A percentile compares a stretch with the other conserved stretches of the same genome.
These are phyloP conservation scores for Apis laboriosa DNA, from an alignment of 1,140 invertebrate genomes.

Conservation along the genomic window DNA sequence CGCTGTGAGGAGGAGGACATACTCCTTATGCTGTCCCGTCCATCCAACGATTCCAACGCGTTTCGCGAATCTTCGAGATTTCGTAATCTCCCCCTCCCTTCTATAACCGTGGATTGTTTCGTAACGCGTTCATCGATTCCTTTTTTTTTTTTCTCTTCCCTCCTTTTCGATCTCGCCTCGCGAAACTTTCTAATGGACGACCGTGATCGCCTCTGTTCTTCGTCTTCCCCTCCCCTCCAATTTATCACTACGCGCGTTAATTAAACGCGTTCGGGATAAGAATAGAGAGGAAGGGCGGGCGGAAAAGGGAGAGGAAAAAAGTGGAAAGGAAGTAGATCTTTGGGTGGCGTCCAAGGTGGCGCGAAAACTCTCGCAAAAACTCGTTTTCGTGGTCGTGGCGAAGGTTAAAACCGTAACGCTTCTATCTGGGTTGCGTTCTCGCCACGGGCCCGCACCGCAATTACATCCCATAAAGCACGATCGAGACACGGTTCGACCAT, in stretches of 20 bases:
- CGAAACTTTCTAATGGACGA: conserved; percentile 10
- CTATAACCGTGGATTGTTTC: conserved; percentile 1
- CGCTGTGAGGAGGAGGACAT: too few relatives aligned
- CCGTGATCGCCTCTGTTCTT: not conserved
- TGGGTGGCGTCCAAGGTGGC: conserved; percentile 1
- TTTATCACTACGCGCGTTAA: conserved; percentile 16
- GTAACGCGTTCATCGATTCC: conserved; percentile 6
- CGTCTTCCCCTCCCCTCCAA: not conserved
- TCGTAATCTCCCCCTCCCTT: conserved; percentile 9
- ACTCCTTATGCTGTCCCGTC: not conserved
- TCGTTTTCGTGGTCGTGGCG: conserved; percentile 66
- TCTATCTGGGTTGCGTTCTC: conserved; percentile 42
- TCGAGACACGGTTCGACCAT: conserved; percentile 78
- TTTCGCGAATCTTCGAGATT: conserved; percentile 24
- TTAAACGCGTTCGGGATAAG: conserved; percentile 19
- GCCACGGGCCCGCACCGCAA: conserved; percentile 70
- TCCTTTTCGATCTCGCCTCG: not conserved
- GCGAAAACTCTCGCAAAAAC: conserved; percentile 46
- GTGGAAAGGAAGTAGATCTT: not conserved
- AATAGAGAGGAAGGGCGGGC: conserved; percentile 22
- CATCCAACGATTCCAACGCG: not conserved
- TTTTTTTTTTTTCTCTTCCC: not conserved
- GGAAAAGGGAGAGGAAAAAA: too few relatives aligned
- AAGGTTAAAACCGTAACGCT: conserved; percentile 74
- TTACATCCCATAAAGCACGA: conserved; percentile 79